Conservation (phyloP, 2,113 vertebrate genomes). For the Corythaixoides concolor region DNA sequence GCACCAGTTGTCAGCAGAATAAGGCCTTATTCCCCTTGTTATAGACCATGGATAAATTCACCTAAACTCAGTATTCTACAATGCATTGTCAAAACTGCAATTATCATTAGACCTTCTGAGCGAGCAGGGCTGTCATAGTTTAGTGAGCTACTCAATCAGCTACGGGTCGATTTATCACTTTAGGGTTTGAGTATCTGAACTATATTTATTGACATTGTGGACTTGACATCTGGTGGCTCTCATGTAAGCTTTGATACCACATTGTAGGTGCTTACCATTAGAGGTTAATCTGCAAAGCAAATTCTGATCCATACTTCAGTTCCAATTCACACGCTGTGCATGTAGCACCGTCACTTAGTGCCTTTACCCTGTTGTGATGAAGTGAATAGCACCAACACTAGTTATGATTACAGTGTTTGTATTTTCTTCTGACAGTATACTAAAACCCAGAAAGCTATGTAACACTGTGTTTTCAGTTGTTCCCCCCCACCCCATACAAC, state of each 20-base stretch:
- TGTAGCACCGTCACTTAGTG: not conserved
- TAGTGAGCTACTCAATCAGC: not conserved
- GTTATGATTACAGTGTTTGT: not conserved
- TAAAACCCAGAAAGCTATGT: not conserved
- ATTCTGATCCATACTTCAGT: not conserved
- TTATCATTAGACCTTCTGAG: not conserved
- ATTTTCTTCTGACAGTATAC: not conserved
- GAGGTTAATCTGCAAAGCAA: not conserved
- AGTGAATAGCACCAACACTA: not conserved
- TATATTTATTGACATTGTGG: not conserved
- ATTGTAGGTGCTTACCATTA: not conserved
- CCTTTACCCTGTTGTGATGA: not conserved
- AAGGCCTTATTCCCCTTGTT: not conserved
- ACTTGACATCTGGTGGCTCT: not conserved
- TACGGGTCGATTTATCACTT: not conserved
- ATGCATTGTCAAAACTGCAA: not conserved
- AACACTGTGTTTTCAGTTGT: not conserved
- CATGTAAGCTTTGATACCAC: not conserved
- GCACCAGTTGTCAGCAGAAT: not conserved
- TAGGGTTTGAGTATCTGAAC: not conserved
- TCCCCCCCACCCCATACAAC: rapidly evolving
- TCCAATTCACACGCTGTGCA: not conserved
- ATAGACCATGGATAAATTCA: rapidly evolving
- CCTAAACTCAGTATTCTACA: not conserved
- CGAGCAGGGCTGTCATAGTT: not conserved